Evolutionary conservation across 2,888 invertebrate genomes (phyloP).

Genomic region (Dynastes maya): DNA sequence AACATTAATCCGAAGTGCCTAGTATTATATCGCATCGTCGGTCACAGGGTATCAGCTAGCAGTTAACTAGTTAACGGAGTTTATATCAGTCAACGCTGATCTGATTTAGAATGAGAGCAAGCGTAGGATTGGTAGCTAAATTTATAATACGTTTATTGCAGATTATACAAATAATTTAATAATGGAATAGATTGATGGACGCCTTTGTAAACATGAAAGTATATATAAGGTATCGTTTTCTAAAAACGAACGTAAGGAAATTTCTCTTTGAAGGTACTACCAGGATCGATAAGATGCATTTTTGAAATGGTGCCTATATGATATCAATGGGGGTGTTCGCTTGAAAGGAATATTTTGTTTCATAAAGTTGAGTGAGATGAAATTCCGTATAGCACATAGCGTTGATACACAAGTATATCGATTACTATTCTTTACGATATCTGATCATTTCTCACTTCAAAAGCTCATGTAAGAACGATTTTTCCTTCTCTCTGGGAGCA

Average conservation of each 20-base stretch:
- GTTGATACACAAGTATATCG: conserved; percentile 9
- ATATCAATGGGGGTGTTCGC: not conserved
- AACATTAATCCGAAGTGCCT: conserved; percentile 23
- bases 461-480: conserved; percentile 20
- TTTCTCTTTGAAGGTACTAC: not conserved
- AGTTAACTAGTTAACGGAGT: conserved; percentile 32
- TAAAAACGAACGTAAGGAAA: not conserved
- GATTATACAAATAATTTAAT: not conserved
- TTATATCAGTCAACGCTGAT: not conserved
- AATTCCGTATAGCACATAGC: conserved; percentile 6
- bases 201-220: not conserved
- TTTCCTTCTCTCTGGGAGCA: not conserved
- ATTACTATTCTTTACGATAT: conserved; percentile 23
- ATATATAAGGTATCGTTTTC: not conserved
- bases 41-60: conserved; percentile 7
- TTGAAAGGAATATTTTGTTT: conserved; percentile 9
- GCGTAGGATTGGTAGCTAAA: not conserved
- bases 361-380: not conserved
- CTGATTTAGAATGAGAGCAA: conserved; percentile 38
- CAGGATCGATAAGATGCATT: not conserved
- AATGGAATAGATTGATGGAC: not conserved
- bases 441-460: conserved; percentile 24
- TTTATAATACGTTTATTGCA: not conserved
- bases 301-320: not conserved
- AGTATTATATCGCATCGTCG: not conserved